Conservation (phyloP, 2,888 invertebrate species). For the Ceraclea dissimilis region DNA sequence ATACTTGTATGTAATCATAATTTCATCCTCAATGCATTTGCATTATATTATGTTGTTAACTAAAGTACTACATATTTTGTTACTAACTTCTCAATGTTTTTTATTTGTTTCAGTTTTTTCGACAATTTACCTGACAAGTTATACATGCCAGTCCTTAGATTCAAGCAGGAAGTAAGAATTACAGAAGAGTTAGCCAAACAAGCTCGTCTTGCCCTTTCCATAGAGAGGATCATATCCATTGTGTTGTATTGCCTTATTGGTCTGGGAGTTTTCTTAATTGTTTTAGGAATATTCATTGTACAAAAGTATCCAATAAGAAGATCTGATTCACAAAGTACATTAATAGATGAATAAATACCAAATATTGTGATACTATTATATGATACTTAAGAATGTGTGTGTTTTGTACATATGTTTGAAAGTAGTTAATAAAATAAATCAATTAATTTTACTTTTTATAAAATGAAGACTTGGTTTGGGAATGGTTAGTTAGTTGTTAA, state of each 20-base stretch:
- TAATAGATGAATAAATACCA: conserved; percentile 4
- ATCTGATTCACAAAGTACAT: conserved; percentile 13
- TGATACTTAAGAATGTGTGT: neutral
- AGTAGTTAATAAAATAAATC: too few relatives aligned
- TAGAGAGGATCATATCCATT: conserved; percentile 37
- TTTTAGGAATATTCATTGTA: conserved; percentile 22
- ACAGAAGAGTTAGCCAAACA: conserved; percentile 50
- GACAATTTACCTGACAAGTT: conserved; percentile 45
- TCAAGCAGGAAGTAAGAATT: conserved; percentile 57
- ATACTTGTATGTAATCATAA: too few relatives aligned
- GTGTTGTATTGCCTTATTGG: conserved; percentile 49
- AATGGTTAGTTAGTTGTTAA: too few relatives aligned
- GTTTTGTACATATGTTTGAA: too few relatives aligned
- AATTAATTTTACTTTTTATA: too few relatives aligned
- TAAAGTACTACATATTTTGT: too few relatives aligned
- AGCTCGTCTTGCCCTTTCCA: conserved; percentile 46
- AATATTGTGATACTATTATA: neutral
- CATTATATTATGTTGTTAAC: too few relatives aligned
- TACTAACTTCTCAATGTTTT: too few relatives aligned
- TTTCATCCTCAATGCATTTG: too few relatives aligned
- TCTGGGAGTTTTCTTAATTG: conserved; percentile 40
- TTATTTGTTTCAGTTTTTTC: conserved; percentile 45
- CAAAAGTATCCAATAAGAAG: conserved; percentile 8
- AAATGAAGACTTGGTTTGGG: too few relatives aligned
- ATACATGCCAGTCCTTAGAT: conserved; percentile 70